Base-by-base conservation (phyloP, 2,113 vertebrate genomes). In the Odocoileus virginianus region DNA sequence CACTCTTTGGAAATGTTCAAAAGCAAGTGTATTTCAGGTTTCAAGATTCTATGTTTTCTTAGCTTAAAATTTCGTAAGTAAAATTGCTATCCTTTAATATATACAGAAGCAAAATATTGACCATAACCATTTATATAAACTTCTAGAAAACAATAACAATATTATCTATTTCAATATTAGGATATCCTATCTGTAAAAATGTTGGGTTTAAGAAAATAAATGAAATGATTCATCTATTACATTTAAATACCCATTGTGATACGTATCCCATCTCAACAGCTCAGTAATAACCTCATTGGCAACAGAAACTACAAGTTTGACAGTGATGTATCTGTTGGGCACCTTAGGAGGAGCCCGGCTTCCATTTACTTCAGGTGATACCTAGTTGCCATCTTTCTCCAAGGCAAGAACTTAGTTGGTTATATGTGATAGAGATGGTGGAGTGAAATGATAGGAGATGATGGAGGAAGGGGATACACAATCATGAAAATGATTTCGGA, bases 51-150 rank as follows among this genome's bases (percentile, higher is more conserved):
- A n/a, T 14, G 7, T 78, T 89, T 86, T 83, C 27, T 36, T 54
- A 52, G 21, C 30, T 92, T 84, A 88, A 67, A 50, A 94, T 17
- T 43, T 76, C 64, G 82, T 52, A 54, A 71, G 55, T 89, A 55
- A 94, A 82, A n/a, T 57, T 14, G 1, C 25, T 57, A 47, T 57
- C 17, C 45, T 30, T 13, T 36, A 52, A 25, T 64, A 43, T 9
- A 52, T 33, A 12, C 23, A 21, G 17, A 87, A 87, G 52, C 43
- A 89, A 83, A n/a, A 67, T 7, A 47, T 1, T 23, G 33, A 43
- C n/a, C 15, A 40, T 74, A 1, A 55, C 12, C 47, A 64, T 47
- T 85, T 50, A 4, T 10, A 40, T n/a, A 71, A 2, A 30, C 89
- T 87, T 90, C 30, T 87, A 88, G 2, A 60, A 55, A 89, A 91